Evolutionary conservation across 37 sponge, comb jelly and placozoan species (phyloP).

Genomic region (Ephydatia muelleri): DNA sequence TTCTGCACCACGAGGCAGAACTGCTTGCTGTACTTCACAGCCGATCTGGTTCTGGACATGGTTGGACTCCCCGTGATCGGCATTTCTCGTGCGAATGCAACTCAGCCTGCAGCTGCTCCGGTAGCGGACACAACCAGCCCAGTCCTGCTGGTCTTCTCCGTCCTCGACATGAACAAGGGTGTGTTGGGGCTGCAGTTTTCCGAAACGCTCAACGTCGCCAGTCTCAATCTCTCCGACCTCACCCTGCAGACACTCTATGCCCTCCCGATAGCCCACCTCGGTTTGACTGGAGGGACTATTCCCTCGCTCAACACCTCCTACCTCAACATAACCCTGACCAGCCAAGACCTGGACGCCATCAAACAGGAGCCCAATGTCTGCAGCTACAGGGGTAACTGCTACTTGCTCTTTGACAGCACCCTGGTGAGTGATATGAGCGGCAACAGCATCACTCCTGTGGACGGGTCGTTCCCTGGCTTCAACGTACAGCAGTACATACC

Average conservation of each 20-base stretch:
- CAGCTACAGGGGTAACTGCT: conserved; percentile 83
- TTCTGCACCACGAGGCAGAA: conserved; percentile 59
- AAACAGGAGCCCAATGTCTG: conserved; percentile 70
- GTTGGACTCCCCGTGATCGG: conserved; percentile 45
- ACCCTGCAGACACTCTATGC: conserved; percentile 69
- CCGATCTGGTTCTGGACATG: conserved; percentile 79
- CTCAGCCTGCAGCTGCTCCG: conserved; percentile 9
- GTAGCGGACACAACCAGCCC: conserved; percentile 79
- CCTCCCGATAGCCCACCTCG: conserved; percentile 35
- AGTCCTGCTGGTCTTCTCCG: conserved; percentile 36
- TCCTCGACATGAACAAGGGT: conserved; percentile 61
- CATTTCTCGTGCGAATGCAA: conserved; percentile 28
- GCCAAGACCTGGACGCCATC: conserved; percentile 62
- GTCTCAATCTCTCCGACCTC: conserved; percentile 62
- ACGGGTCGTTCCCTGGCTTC: conserved; percentile 68
- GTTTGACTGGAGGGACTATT: conserved; percentile 55
- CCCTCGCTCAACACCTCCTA: conserved; percentile 47
- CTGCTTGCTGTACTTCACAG: conserved; percentile 78
- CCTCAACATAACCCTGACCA: conserved; percentile 50
- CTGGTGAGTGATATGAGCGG: conserved; percentile 80
- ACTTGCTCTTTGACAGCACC: conserved; percentile 54
- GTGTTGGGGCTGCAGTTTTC: conserved; percentile 65
- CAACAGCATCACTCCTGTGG: conserved; percentile 37
- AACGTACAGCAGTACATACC: conserved; percentile 40
- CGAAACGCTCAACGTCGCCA: conserved; percentile 78